phyloP scores from a whole-genome alignment of 2,888 invertebrate genomes.

The Tachina grossa region DNA sequence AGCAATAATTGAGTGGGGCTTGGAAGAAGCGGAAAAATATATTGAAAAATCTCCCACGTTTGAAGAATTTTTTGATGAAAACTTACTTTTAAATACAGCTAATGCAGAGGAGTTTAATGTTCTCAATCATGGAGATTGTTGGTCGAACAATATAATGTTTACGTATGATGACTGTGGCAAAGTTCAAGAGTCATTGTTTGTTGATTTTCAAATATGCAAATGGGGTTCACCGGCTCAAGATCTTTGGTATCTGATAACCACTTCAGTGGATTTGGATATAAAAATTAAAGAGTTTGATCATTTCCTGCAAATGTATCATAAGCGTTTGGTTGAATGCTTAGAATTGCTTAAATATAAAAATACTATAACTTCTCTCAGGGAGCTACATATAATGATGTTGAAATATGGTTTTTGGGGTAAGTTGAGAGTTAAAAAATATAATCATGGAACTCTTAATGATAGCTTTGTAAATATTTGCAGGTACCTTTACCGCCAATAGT shows the following conservation, averaged over 20 bases:
- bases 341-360: conserved; percentile 76
- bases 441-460: background rate
- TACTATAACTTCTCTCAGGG: conserved; percentile 75
- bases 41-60: conserved; percentile 60
- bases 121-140: conserved; percentile 79
- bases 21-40: conserved; percentile 74
- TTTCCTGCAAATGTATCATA: conserved; percentile 78
- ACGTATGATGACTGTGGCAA: conserved; percentile 73
- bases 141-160: conserved; percentile 80
- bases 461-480: conserved; percentile 66
- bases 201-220: conserved; percentile 79
- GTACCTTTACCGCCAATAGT: conserved; percentile 72
- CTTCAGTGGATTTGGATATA: conserved; percentile 76
- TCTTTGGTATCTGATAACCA: conserved; percentile 77
- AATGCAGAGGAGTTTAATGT: conserved; percentile 77
- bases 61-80: conserved; percentile 69
- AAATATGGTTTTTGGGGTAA: conserved; percentile 78
- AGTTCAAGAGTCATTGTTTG: conserved; percentile 75
- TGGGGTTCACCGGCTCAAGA: conserved; percentile 79
- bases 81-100: conserved; percentile 62
- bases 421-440: conserved; percentile 16
- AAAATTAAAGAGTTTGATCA: conserved; percentile 78
- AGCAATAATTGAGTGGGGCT: conserved; percentile 75
- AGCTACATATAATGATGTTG: conserved; percentile 76
- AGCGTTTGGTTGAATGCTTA: conserved; percentile 76